Conservation (phyloP, 1,140 invertebrate species). For the Leptoteleia sp. region DNA sequence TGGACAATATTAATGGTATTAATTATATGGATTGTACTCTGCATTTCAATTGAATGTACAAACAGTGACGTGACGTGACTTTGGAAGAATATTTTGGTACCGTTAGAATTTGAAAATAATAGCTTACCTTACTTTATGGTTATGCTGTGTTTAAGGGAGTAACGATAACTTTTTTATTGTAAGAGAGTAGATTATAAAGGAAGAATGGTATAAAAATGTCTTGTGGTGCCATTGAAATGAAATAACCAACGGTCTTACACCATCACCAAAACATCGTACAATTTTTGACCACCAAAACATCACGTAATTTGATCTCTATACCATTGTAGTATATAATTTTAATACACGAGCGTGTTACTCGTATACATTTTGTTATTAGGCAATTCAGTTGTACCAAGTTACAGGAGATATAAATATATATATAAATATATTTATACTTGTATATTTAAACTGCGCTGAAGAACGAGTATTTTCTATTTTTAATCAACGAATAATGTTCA, state of each 20-base stretch:
- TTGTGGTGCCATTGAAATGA: constrained; percentile 52
- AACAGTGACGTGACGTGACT: constrained; percentile 12
- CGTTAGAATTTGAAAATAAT: constrained; percentile 49
- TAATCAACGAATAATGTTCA: not conserved
- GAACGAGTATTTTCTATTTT: constrained; percentile 9
- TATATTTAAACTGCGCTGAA: constrained; percentile 19
- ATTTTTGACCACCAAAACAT: no score
- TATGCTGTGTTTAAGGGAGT: constrained; percentile 39
- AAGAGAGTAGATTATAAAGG: constrained; percentile 27
- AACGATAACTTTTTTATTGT: constrained; percentile 25
- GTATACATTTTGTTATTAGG: constrained; percentile 75
- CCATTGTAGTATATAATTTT: constrained; percentile 76
- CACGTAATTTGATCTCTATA: constrained; percentile 79
- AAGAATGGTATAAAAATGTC: constrained; percentile 48
- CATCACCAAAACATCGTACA: constrained; percentile 79
- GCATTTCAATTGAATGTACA: constrained; percentile 50
- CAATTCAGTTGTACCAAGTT: constrained; percentile 69
- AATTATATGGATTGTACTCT: constrained; percentile 30
- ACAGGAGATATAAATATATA: constrained; percentile 17
- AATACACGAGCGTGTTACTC: constrained; percentile 70
- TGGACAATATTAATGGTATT: constrained; percentile 32
- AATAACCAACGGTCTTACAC: constrained; percentile 58
- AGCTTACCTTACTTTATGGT: constrained; percentile 57
- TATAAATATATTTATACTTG: constrained; percentile 33
- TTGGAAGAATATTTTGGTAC: constrained; percentile 40